Base-by-base conservation (phyloP, 2,113 vertebrate species). In the Ptyas mucosa region DNA sequence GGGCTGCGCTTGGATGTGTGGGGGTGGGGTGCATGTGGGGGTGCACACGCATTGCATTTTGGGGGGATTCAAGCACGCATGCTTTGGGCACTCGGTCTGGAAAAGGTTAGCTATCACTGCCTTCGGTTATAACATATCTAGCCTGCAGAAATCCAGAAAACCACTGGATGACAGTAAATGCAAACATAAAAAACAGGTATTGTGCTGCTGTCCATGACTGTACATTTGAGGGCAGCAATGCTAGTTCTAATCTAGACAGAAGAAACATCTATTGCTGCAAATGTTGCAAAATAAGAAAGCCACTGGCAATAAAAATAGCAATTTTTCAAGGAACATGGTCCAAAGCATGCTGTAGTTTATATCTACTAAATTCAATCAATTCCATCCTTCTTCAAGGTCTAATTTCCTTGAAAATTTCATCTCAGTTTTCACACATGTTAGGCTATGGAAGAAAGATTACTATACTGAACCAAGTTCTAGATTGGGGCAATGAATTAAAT, bases 61-160 rank as follows among this genome's bases (percentile, higher is more conserved):
- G 46, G 46, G 6, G 46, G 46, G 6, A 1, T 49, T 8, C 6
- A 49, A 5, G 6, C 6, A 0, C 46, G 1, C 46, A 1, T 5
- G 0, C 6, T 49, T 49, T 49, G 46, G 46, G 3, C 46, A 49
- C 46, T 49, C 6, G 6, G 46, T 49, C 46, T 0, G 6, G 46
- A 49, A 49, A 49, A 49, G 46, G 46, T 49, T 49, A 49, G 46
- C 6, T 49, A 49, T 49, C 46, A 49, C 51, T 52, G 10, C 51
- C 51, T 15, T 21, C 18, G 12, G 14, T n/a, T n/a, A 2, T 69
- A 69, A 29, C 12, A 34, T 69, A 69, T n/a, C n/a, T 34, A 75
- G n/a, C 14, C 14, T 75, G 15, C 34, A 81, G 34, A 81, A 81
- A 81, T 39, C 69, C 34, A 81, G 69, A 39, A 34, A 81, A 81